Base-by-base conservation (phyloP, 1,140 invertebrate genomes). In the Amphibalanus amphitrite region DNA sequence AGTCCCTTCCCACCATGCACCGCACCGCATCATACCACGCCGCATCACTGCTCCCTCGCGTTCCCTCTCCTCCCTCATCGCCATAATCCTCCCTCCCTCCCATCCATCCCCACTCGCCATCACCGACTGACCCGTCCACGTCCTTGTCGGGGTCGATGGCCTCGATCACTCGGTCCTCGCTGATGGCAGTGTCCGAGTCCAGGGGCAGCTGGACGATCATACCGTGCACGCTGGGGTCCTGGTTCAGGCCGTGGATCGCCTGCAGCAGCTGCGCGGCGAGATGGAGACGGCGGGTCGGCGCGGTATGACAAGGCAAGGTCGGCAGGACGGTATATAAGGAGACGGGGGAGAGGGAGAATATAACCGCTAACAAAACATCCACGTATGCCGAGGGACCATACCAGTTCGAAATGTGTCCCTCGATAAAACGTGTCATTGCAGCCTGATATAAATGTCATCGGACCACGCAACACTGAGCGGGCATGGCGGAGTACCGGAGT, bases 181-280 rank as follows among this genome's bases (percentile, higher is more conserved):
- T 89, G 73, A 98, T 95, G 73, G 84, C 77, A 75, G 89, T 87
- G 0, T 87, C 85, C 72, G 86, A 86, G 78, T 98, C 94, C 67
- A 98, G 82, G 0, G 95, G 96, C 87, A 98, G 92, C 84, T 98
- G 95, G 0, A 98, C 93, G 77, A 98, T 97, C 77, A 98, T 96
- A 29, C 96, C 96, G 82, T 98, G 94, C 69, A 95, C 85, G 28
- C 80, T 82, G 0, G 89, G 85, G 81, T 96, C 90, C 71, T 86
- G 82, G 80, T 98, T 98, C 38, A 98, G 81, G 74, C 86, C 84
- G 47, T 86, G 83, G 26, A 98, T 78, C 82, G 87, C 84, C 23
- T 83, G 80, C 25, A 95, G 77, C 38, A 93, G 78, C 84, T 87
- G 74, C n/a, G 64, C 6, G 23, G 28, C 69, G 25, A 47, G 26